Evolutionary conservation across 2,797 vertebrate genomes (phyloP), one percentile per base, ranked within the genome.

Genomic region (Balearica regulorum): DNA sequence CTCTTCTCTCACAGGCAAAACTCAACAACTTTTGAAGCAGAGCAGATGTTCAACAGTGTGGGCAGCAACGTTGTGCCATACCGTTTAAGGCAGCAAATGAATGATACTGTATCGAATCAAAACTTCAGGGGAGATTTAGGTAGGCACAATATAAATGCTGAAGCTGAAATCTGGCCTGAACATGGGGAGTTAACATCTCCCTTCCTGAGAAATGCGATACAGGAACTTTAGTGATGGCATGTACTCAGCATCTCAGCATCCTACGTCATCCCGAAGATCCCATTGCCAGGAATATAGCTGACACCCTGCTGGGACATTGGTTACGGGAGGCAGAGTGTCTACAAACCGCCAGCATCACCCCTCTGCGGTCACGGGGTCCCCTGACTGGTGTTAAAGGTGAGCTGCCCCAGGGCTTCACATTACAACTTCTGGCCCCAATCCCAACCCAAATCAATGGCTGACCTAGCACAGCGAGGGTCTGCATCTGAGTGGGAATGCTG

Each of bases 61-160:
- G 44, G 54, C 86, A 94, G 86, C 43, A 89, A 12, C 2, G 0
- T 13, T 65, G 41, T 21, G 10, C 35, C 70, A 35, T 13, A 29
- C 33, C 10, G 1, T 80, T 77, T 93, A 95, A 51, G 35, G 29
- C 78, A 92, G 16, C 10, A 75, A 84, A 87, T 68, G 60, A 84
- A 71, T 7, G 6, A 54, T 29, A 51, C 81, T 62, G 61, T 92
- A 78, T 69, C 60, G 0, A 93, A 96, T 92, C 66, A 71, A 90
- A 97, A 87, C 71, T 89, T 95, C 75, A 33, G 65, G 81, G 68
- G 41, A 94, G 78, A 94, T 94, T 96, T 93, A 86, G 49, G 81
- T 89, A 76, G 43, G 39, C 26, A 33, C 46, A 89, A 14, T 69
- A 31, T 26, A 41, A 89, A 70, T 55, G 51, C 35, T 83, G 78